A percentile compares a stretch with the other conserved stretches of the same genome.
Conservation (phyloP, 2,888 invertebrate species). For the Metallyticus violacea region DNA sequence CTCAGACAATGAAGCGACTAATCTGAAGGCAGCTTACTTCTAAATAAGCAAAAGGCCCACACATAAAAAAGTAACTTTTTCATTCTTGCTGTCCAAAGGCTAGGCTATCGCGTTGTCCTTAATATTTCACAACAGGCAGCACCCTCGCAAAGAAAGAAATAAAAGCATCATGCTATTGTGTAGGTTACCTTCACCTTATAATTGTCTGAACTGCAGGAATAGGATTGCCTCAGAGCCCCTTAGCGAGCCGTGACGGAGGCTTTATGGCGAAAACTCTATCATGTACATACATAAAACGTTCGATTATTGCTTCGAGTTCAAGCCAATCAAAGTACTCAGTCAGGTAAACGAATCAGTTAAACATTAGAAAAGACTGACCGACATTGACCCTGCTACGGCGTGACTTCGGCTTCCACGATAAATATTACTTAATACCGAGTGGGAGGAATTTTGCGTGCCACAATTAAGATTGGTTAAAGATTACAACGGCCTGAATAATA, state of each 20-base stretch:
- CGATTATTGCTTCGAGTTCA: no score
- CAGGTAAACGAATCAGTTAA: not conserved
- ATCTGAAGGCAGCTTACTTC: not conserved
- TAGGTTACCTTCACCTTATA: not conserved
- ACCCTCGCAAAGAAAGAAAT: no score
- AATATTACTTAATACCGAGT: not conserved
- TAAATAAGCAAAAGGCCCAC: not conserved
- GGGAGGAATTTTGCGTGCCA: not conserved
- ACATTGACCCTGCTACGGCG: not conserved
- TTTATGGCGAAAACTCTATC: not conserved
- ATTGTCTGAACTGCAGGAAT: not conserved
- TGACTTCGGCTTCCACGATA: not conserved
- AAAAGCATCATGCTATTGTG: not conserved
- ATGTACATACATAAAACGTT: no score
- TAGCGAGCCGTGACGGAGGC: not conserved
- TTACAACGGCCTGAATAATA: not conserved
- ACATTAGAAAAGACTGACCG: not conserved
- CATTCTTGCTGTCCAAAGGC: not conserved
- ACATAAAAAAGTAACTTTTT: not conserved
- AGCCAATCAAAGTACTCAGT: not conserved
- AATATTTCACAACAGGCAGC: not conserved
- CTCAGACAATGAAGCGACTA: not conserved
- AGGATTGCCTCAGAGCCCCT: not conserved
- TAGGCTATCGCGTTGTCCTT: not conserved
- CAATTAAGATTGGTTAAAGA: not conserved